These are phyloP conservation scores for human (Homo sapiens) DNA, from an alignment of 2,113 vertebrate species.

Conservation along the genomic window DNA sequence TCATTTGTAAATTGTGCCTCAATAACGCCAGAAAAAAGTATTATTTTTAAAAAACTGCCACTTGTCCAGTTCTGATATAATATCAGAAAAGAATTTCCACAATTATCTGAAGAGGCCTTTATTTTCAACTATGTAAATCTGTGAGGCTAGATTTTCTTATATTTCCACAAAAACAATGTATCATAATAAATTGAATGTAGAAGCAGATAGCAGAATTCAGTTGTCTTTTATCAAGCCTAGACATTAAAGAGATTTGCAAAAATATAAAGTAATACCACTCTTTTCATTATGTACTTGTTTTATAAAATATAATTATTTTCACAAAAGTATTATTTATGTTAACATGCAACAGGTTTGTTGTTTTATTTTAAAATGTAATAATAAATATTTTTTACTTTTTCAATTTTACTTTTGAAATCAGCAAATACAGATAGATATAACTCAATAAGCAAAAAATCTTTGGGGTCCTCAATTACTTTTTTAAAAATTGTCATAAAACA, in stretches of 20 bases:
- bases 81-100: background rate
- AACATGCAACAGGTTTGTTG: background rate
- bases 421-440: background rate
- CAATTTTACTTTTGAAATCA: conserved; percentile 27
- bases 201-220: background rate
- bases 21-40: background rate
- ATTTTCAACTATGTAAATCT: background rate
- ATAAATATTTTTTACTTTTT: background rate
- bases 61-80: background rate
- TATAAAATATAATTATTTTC: background rate
- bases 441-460: conserved; percentile 2
- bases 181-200: background rate
- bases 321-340: background rate
- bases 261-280: background rate
- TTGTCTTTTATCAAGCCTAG: background rate
- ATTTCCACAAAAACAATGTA: background rate
- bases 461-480: background rate
- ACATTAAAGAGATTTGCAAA: background rate
- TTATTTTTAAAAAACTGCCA: background rate
- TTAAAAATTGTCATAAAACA: background rate
- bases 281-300: background rate
- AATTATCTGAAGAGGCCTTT: background rate
- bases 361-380: background rate
- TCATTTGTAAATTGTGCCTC: background rate
- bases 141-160: background rate